phyloP scores from a whole-genome alignment of 37 sponge, comb jelly and placozoan genomes.

The Crambe crambe region DNA sequence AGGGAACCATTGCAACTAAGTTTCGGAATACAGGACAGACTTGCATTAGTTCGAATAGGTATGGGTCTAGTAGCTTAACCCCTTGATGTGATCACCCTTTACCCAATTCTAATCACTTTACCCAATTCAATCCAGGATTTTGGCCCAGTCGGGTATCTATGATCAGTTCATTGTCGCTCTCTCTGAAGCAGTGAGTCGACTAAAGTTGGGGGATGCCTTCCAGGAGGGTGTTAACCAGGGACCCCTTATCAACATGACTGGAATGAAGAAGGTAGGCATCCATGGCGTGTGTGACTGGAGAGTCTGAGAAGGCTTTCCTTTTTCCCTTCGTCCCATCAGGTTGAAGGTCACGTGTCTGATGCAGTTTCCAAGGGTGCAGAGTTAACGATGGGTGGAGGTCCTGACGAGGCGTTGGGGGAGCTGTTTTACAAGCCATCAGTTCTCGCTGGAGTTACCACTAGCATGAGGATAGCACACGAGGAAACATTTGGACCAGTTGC shows the following conservation, averaged over 20 bases:
- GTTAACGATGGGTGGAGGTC: conserved; percentile 63
- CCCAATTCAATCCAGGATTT: conserved; percentile 50
- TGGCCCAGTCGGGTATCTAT: conserved; percentile 83
- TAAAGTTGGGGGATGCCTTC: conserved; percentile 80
- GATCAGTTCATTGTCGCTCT: conserved; percentile 76
- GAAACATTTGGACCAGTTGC: conserved; percentile 97
- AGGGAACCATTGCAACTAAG: conserved; percentile 75
- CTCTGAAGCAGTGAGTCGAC: conserved; percentile 31
- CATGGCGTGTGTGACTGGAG: too few species aligned
- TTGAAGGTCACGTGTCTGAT: conserved; percentile 68
- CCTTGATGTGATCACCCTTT: too few species aligned
- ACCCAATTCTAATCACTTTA: too few species aligned
- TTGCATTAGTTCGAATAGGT: conserved; percentile 54
- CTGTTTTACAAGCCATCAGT: conserved; percentile 76
- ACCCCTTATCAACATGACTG: conserved; percentile 85
- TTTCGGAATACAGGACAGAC: conserved; percentile 92
- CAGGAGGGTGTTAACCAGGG: conserved; percentile 74
- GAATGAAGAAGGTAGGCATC: conserved; percentile 73
- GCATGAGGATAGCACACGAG: conserved; percentile 67
- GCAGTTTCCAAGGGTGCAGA: conserved; percentile 67
- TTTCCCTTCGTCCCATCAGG: conserved; percentile 37
- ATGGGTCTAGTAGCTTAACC: not conserved
- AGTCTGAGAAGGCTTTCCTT: too few species aligned
- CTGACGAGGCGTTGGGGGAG: conserved; percentile 29
- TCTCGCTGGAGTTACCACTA: conserved; percentile 29